These are phyloP conservation scores for Menidia beryllina DNA, from an alignment of 2,113 vertebrate species.

Conservation along the genomic window DNA sequence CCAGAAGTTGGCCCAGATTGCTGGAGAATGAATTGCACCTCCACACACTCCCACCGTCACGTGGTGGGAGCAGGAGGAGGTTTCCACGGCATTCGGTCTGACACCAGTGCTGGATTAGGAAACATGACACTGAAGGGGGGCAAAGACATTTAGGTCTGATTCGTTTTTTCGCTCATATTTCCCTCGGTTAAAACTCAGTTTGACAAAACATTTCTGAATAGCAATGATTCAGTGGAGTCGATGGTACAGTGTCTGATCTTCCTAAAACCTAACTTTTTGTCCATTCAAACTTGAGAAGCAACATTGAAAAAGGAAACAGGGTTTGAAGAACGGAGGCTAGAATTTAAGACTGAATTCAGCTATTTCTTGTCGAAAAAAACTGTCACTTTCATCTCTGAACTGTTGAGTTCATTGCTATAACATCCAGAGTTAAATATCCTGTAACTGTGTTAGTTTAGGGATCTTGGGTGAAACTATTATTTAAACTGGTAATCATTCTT, in stretches of 20 bases:
- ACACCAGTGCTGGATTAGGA: constrained; percentile 12
- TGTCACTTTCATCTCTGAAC: too few relatives aligned
- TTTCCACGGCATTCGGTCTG: constrained; percentile 59
- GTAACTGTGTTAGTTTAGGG: constrained; percentile 2
- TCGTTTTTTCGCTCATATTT: too few relatives aligned
- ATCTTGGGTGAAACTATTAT: constrained; percentile 1
- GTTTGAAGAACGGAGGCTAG: too few relatives aligned
- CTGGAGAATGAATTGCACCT: constrained; percentile 88
- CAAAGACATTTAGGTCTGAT: background rate
- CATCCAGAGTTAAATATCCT: constrained; percentile 3
- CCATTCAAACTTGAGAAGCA: too few relatives aligned
- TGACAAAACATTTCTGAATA: too few relatives aligned
- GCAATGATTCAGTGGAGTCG: too few relatives aligned
- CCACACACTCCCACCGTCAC: constrained; percentile 88
- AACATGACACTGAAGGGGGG: constrained; percentile 21
- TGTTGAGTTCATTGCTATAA: background rate
- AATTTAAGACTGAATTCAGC: too few relatives aligned
- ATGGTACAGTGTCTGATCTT: too few relatives aligned
- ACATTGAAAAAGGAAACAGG: too few relatives aligned
- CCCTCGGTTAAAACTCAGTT: too few relatives aligned
- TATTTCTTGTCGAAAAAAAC: too few relatives aligned
- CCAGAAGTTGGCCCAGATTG: constrained; percentile 78
- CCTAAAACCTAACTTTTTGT: too few relatives aligned
- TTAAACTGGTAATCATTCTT: background rate
- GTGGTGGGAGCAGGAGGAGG: constrained; percentile 86